Evolutionary conservation across 2,113 vertebrate genomes (phyloP).

Genomic region (Myrmophylax atrothorax): DNA sequence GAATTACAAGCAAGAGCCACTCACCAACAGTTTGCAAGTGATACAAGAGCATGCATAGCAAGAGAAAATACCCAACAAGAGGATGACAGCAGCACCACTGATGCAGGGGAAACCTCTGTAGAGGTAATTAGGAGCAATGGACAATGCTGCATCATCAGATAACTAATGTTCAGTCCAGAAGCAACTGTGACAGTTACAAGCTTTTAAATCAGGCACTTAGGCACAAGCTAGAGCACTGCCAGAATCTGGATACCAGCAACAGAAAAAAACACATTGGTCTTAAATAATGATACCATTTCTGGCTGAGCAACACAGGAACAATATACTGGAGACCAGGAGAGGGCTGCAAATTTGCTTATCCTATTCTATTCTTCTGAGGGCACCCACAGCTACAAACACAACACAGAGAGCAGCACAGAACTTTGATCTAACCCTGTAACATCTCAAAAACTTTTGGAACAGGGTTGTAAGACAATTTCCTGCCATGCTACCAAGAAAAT

Average conservation of each 20-base stretch:
- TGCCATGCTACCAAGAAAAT: background rate
- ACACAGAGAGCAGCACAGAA: background rate
- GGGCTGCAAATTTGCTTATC: background rate
- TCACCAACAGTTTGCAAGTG: background rate
- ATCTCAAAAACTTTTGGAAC: background rate
- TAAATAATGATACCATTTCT: background rate
- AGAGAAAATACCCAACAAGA: background rate
- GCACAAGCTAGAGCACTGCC: background rate
- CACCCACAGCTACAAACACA: background rate
- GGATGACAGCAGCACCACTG: background rate
- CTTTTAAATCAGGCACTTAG: background rate
- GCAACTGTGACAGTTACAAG: background rate
- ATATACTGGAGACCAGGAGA: background rate
- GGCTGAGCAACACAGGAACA: background rate
- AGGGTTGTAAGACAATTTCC: background rate
- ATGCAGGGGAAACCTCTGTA: background rate
- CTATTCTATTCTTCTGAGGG: background rate
- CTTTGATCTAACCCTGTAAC: background rate
- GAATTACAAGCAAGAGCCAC: background rate
- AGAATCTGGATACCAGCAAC: background rate
- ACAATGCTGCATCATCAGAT: slow-evolving; percentile 18
- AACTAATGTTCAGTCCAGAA: background rate
- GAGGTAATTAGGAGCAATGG: background rate
- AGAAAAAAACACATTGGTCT: background rate
- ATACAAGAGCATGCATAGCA: background rate